Evolutionary conservation across 2,113 vertebrate species (phyloP).

Genomic region (Rafetus swinhoei): DNA sequence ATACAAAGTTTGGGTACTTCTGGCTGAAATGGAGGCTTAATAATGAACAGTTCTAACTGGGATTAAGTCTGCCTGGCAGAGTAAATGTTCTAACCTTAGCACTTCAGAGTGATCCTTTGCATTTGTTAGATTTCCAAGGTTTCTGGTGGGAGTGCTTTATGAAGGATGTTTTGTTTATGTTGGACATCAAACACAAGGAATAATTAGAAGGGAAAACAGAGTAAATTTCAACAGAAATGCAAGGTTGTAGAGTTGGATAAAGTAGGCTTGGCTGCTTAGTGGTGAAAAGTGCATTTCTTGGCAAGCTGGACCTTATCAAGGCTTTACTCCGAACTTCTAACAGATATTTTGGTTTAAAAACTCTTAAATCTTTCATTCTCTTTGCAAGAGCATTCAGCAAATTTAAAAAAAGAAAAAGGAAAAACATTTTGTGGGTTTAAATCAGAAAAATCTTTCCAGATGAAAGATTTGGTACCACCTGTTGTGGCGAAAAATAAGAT

Average conservation of each 20-base stretch:
- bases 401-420: background rate
- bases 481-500: constrained; percentile 28
- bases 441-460: constrained; percentile 25
- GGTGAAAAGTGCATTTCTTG: constrained; percentile 57
- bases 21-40: background rate
- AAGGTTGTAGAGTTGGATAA: background rate
- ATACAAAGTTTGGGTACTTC: background rate
- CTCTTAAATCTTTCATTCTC: constrained; percentile 54
- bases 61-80: background rate
- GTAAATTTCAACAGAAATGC: constrained; percentile 24
- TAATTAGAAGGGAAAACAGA: constrained; percentile 21
- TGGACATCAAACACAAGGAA: constrained; percentile 26
- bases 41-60: background rate
- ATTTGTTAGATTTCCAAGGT: constrained; percentile 34
- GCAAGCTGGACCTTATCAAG: constrained; percentile 60
- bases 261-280: constrained; percentile 53
- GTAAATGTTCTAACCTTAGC: constrained; percentile 38
- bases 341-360: constrained; percentile 45
- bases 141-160: constrained; percentile 21
- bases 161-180: constrained; percentile 65
- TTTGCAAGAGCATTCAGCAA: constrained; percentile 13
- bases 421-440: background rate
- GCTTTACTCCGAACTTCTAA: constrained; percentile 57
- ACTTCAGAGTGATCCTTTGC: constrained; percentile 32
- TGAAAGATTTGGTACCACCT: constrained; percentile 38